Evolutionary conservation across 2,797 vertebrate genomes (phyloP).

Genomic region (Australoheros facetus): DNA sequence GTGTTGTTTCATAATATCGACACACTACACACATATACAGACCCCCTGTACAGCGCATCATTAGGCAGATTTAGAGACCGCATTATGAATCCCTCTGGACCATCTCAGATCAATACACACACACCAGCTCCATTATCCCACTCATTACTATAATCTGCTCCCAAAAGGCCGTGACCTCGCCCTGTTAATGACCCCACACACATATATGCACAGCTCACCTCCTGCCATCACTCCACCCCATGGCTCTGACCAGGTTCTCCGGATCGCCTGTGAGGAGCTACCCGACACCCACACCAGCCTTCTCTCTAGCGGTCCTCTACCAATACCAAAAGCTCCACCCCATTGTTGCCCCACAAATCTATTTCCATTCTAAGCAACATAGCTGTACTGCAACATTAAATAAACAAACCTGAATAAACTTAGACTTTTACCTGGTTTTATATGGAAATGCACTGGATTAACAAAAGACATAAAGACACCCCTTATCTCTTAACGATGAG

Average conservation of each 20-base stretch:
- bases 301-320: slow-evolving; percentile 16
- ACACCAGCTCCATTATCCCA: slow-evolving; percentile 71
- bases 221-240: slow-evolving; percentile 47
- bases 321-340: slow-evolving; percentile 10
- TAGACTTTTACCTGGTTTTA: not conserved
- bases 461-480: not conserved
- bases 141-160: slow-evolving; percentile 74
- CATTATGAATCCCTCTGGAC: slow-evolving; percentile 70
- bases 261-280: slow-evolving; percentile 44
- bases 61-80: slow-evolving; percentile 76
- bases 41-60: slow-evolving; percentile 64
- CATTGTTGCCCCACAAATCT: not conserved
- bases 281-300: slow-evolving; percentile 13
- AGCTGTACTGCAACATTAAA: not conserved
- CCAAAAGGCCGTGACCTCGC: slow-evolving; percentile 73
- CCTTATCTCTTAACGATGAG: not conserved
- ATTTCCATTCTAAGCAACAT: not conserved
- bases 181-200: slow-evolving; percentile 70
- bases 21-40: slow-evolving; percentile 33
- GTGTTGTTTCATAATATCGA: slow-evolving; percentile 13
- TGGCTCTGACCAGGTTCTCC: slow-evolving; percentile 35
- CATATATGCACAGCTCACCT: slow-evolving; percentile 45
- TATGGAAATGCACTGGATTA: not conserved
- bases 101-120: slow-evolving; percentile 67
- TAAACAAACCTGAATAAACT: not conserved